Percentiles rank a stretch among this genome's conserved stretches.
Evolutionary conservation across 2,113 vertebrate genomes (phyloP).

Genomic region (Oostethus manadensis): DNA sequence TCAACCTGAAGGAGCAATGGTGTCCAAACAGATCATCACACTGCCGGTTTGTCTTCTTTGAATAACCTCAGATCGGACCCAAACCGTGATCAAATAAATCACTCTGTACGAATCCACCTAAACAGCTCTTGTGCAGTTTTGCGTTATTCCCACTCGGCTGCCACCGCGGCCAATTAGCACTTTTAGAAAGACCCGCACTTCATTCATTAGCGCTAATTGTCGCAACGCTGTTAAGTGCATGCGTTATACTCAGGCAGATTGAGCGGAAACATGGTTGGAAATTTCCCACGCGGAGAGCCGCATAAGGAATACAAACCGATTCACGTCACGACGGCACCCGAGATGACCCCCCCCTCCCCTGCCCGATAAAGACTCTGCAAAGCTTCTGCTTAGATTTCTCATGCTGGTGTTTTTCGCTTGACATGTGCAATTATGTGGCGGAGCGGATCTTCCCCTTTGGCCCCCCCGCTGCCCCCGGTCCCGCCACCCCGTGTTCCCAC

Average conservation of each 20-base stretch:
- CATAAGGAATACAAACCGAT: constrained; percentile 3
- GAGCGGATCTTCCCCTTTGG: constrained; percentile 50
- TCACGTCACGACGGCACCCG: constrained; percentile 8
- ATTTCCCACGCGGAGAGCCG: neutral
- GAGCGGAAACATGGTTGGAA: constrained; percentile 15
- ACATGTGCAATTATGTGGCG: constrained; percentile 57
- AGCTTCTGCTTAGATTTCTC: constrained; percentile 60
- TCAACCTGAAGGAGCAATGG: too few species aligned
- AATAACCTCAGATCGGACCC: too few species aligned
- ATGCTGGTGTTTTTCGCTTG: constrained; percentile 55
- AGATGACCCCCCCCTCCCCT: constrained; percentile 9
- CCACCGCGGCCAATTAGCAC: constrained; percentile 47
- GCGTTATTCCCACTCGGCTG: constrained; percentile 9
- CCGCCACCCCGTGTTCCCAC: constrained; percentile 38
- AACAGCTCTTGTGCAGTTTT: too few species aligned
- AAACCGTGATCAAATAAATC: too few species aligned
- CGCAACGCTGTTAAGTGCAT: constrained; percentile 43
- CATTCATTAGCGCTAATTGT: constrained; percentile 55
- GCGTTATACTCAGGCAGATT: constrained; percentile 39
- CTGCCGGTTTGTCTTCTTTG: too few species aligned
- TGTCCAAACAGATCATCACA: too few species aligned
- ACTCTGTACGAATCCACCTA: too few species aligned
- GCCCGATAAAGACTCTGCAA: constrained; percentile 47
- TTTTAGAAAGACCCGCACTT: constrained; percentile 38
- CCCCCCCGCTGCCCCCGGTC: constrained; percentile 28